Evolutionary conservation across 1,140 invertebrate genomes (phyloP), one percentile per base, ranked within the genome.

Genomic region (Drosophila lowei): DNA sequence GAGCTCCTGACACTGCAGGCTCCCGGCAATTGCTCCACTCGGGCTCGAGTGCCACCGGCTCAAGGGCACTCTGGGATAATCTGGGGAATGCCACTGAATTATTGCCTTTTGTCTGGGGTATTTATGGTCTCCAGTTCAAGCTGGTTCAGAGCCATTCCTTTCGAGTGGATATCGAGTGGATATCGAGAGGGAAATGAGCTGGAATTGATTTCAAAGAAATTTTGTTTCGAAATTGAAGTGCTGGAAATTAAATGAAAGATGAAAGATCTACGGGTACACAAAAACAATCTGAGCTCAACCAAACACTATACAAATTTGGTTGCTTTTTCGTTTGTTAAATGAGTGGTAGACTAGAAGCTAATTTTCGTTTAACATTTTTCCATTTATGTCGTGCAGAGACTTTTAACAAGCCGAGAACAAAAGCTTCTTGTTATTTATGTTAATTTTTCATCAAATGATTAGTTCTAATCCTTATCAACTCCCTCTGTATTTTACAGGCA

Each of bases 401-500:
- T 18, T 18, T 25, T 25, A 5, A 25, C 0, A 25, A 25, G 5
- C 23, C 23, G 0, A 4, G 23, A 25, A 5, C 23, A 25, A 25
- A 25, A 5, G 4, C 23, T 25, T 25, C 9, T 13, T 34, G 23
- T 15, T 44, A 50, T 4, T 18, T n/a, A 25, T 15, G 38, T 9
- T 34, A 8, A 25, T 25, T 56, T 23, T 8, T 49, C 42, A 52
- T 50, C 18, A 38, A 38, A 38, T 38, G 3, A 0, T 5, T n/a
- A n/a, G 34, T 1, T 38, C 3, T 38, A 38, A 13, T 38, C 34
- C 3, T 13, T 13, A 25, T 5, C 11, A 16, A 18, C 13, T 48
- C 1, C 25, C 49, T 66, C 11, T 13, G 3, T 13, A 15, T 15
- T 21, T 28, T 34, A 3, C 64, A 90, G 88, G 81, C 83, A 57